Conservation (phyloP, 1,140 invertebrate genomes). For the Oedothorax gibbosus region DNA sequence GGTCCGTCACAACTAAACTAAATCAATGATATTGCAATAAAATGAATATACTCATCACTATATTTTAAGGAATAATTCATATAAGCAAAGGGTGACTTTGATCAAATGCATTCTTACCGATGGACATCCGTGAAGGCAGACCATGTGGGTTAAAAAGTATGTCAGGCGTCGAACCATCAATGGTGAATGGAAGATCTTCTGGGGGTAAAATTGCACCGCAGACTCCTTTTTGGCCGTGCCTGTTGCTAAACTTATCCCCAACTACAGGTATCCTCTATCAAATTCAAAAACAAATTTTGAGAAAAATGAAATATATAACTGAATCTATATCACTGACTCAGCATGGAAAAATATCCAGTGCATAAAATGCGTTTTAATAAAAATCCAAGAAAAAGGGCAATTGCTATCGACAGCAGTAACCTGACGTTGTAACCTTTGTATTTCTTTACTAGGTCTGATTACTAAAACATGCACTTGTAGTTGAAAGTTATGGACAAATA, state of each 20-base stretch:
- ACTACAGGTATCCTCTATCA: conserved; percentile 84
- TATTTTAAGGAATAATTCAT: too few relatives aligned
- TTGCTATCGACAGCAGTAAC: not conserved
- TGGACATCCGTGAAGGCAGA: conserved; percentile 99
- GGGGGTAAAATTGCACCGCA: conserved; percentile 93
- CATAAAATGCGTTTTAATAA: not conserved
- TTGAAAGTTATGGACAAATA: too few relatives aligned
- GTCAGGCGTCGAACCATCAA: conserved; percentile 94
- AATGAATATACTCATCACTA: too few relatives aligned
- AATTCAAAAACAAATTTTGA: conserved; percentile 4
- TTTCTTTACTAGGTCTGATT: not conserved
- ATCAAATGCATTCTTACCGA: conserved; percentile 76
- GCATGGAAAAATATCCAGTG: not conserved
- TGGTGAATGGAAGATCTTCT: conserved; percentile 98
- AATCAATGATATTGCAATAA: too few relatives aligned
- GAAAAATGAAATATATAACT: not conserved
- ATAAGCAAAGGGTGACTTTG: too few relatives aligned
- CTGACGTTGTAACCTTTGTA: not conserved
- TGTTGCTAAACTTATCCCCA: conserved; percentile 98
- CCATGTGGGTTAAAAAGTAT: conserved; percentile 96
- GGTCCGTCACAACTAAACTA: too few relatives aligned
- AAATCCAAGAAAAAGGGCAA: not conserved
- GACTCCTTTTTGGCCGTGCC: conserved; percentile 95
- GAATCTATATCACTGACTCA: not conserved
- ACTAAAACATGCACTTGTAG: not conserved